Base-by-base conservation (phyloP, 2,797 vertebrate genomes). In the Alauda arvensis region DNA sequence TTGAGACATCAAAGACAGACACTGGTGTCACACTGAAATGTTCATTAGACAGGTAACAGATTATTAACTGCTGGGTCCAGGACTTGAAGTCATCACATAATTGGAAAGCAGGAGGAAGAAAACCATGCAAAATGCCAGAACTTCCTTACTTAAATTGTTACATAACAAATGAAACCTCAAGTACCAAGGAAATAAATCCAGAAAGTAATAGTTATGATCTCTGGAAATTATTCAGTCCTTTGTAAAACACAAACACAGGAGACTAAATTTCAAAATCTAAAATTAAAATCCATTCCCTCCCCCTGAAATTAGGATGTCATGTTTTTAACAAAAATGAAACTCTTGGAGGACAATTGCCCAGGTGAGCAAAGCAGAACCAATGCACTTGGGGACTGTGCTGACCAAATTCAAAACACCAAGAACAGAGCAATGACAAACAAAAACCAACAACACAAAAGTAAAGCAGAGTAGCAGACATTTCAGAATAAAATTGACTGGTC, bases 1-100 rank as follows among this genome's bases (percentile, higher is more conserved):
- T 71, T 62, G 57, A 77, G 72, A 83, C 24, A 40, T 52, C 46
- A 91, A 68, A 80, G 59, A 60, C 2, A 4, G 49, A 14, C 29
- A 18, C 33, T 48, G 20, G 12, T 39, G 10, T 68, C 66, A 90
- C 74, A 79, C 12, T 55, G 43, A 85, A 91, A 56, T 25, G 43
- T 49, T 76, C 62, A 84, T 88, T 87, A 65, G 12, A 82, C 29
- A 83, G 59, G 76, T 77, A 77, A 83, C n/a, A 86, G 45, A 57
- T 88, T 87, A 90, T 76, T 77, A 80, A 82, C 21, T 60, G 21
- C 42, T 79, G 45, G 48, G n/a, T 37, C 39, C 28, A 77, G 67
- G 61, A 75, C 24, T 52, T 52, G 23, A 83, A 83, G 42, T 74
- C 59, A 56, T 43, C 65, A 37, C 13, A 48, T 18, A 66, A 57